Conservation (phyloP, 2,113 vertebrate species). For the Dicrurus megarhynchus region DNA sequence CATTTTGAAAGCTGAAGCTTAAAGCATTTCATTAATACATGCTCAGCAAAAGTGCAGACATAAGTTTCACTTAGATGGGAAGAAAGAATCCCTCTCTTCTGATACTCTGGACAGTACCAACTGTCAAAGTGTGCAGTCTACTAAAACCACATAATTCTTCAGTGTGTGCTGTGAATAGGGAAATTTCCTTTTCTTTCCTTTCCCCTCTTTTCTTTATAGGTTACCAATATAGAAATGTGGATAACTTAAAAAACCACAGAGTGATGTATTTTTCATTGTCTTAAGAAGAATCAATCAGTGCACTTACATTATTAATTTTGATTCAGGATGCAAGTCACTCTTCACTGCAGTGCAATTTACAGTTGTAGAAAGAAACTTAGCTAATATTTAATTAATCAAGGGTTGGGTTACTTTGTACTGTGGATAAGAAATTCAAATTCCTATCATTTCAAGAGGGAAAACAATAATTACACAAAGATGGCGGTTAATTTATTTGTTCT, state of each 20-base stretch:
- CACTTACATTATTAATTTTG: background rate
- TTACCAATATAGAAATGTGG: background rate
- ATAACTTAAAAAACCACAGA: background rate
- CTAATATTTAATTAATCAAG: background rate
- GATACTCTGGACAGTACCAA: background rate
- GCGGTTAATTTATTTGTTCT: background rate
- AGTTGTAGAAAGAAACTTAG: background rate
- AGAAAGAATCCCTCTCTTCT: background rate
- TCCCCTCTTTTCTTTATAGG: background rate
- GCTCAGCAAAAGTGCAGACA: background rate
- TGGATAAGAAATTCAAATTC: background rate
- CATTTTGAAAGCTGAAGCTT: background rate
- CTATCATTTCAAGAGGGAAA: background rate
- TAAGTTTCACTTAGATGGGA: background rate
- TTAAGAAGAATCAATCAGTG: background rate
- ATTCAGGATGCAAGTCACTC: background rate
- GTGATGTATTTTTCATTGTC: background rate
- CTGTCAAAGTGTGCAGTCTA: background rate
- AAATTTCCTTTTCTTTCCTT: background rate
- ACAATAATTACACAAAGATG: background rate
- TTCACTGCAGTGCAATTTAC: background rate
- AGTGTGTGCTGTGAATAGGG: background rate
- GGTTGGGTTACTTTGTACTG: background rate
- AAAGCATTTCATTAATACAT: background rate
- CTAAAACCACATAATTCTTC: background rate